Base-by-base conservation (phyloP, 2,888 invertebrate species). In the Andrena bucephala region DNA sequence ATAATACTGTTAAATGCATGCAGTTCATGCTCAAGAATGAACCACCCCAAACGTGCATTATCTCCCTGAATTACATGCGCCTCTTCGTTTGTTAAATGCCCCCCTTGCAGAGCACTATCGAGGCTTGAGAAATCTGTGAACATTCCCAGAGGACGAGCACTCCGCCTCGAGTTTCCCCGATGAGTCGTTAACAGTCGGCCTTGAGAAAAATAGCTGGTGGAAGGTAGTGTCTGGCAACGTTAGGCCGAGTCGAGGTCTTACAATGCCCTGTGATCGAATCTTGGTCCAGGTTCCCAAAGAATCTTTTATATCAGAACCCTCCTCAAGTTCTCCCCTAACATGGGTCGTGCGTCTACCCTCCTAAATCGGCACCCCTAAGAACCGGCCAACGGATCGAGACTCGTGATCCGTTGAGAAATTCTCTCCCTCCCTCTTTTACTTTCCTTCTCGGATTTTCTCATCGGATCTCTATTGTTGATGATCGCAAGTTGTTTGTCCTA, bases 231-330 rank as follows among this genome's bases (percentile, higher is more conserved):
- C 87, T 90, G 85, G 84, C 85, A 87, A 85, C 84, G 82, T 76
- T 62, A 27, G 59, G 66, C 48, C 83, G 81, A 89, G 84, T 87
- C 83, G 87, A 83, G 74, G 77, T 80, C 83, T 86, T 62, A 81
- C 79, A 90, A 89, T 89, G 90, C 90, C 91, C 86, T 94, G 94
- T 94, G 94, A 94, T 93, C 93, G 93, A 93, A 94, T 93, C 93
- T 94, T 94, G 86, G 90, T 83, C 87, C 89, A 78, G 91, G 94
- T 94, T 94, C 94, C 94, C 94, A 94, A 94, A 93, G 94, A 92
- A 88, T 92, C 91, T 90, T 92, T 92, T 91, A 91, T 91, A 90
- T 89, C 85, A 79, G 67, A 82, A 88, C 89, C 90, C 92, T 90
- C 87, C 85, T 65, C 84, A 77, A 82, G 78, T 74, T 85, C 89